Evolutionary conservation across 2,113 vertebrate species (phyloP), one percentile per base, ranked within the genome.

Genomic region (Notothenia rossii): DNA sequence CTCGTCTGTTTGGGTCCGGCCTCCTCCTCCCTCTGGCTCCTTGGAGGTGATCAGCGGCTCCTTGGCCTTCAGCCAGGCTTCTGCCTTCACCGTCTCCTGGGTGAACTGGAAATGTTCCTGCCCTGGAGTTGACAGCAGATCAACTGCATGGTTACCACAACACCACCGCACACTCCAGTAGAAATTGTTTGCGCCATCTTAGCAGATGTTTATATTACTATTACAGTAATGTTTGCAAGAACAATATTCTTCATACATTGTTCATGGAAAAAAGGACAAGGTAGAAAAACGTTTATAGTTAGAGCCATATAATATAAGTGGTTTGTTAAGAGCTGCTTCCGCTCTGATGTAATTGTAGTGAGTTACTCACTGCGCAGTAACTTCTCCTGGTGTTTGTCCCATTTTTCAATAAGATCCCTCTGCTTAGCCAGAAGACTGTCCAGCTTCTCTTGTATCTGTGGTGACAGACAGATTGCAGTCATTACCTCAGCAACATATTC

Each of bases 371-470:
- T 97, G 70, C 95, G 94, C 82, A 96, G 96, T 17, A 98, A 92
- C 93, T 90, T 96, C 64, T 96, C 96, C 93, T 97, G 96, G 90
- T 97, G 96, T 78, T 94, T 96, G 82, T 96, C 95, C 97, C 97
- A 98, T 88, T 97, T 97, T 53, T 97, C 94, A 18, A 94, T 91
- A 8, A 96, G 95, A 81, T 97, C 96, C 84, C 94, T 96, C 86
- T 97, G 95, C 83, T 97, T 96, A 2, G 95, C 94, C 87, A 97
- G 95, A 69, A 98, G 93, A 82, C 96, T 95, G 20, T 96, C 95
- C 86, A 98, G 80, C 87, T 98, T 97, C 90, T 98, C 97, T n/a
- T 95, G 93, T 67, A 98, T 97, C 97, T 98, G 85, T 7, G 49
- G 40, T 2, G 66, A 75, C 48, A 72, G 40, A 81, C 6, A 81